Percentiles rank a stretch among this genome's conserved stretches.
Evolutionary conservation across 2,113 vertebrate genomes (phyloP).

Genomic region (Eclectus roratus): DNA sequence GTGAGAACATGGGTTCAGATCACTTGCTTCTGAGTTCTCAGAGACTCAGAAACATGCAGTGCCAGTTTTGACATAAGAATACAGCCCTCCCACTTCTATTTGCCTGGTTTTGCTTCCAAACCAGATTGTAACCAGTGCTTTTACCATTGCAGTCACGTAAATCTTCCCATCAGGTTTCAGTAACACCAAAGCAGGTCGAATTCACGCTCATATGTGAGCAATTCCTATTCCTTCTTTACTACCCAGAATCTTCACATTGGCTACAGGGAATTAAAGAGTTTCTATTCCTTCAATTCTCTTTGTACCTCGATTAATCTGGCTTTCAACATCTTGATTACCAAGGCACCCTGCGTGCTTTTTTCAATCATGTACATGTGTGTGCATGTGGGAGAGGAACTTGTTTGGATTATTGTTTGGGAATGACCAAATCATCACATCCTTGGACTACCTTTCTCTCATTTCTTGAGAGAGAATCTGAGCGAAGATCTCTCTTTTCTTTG

Average conservation of each 20-base stretch:
- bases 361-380: not conserved
- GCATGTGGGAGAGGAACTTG: not conserved
- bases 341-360: not conserved
- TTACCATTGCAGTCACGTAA: slow-evolving; percentile 13
- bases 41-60: not conserved
- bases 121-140: not conserved
- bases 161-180: slow-evolving; percentile 25
- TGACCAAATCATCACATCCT: not conserved
- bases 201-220: not conserved
- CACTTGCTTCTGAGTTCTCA: not conserved
- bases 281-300: slow-evolving; percentile 43
- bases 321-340: slow-evolving; percentile 47
- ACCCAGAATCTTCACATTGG: not conserved
- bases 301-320: slow-evolving; percentile 31
- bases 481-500: not conserved
- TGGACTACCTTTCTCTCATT: not conserved
- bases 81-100: not conserved
- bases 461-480: not conserved
- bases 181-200: slow-evolving; percentile 34
- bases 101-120: not conserved
- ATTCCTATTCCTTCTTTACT: slow-evolving; percentile 19
- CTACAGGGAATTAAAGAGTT: slow-evolving; percentile 53
- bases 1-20: not conserved
- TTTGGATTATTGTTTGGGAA: not conserved
- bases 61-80: not conserved